A percentile compares a stretch with the other conserved stretches of the same genome.
These are phyloP conservation scores for Nansenia antarctica DNA, from an alignment of 2,113 vertebrate species.

Conservation along the genomic window DNA sequence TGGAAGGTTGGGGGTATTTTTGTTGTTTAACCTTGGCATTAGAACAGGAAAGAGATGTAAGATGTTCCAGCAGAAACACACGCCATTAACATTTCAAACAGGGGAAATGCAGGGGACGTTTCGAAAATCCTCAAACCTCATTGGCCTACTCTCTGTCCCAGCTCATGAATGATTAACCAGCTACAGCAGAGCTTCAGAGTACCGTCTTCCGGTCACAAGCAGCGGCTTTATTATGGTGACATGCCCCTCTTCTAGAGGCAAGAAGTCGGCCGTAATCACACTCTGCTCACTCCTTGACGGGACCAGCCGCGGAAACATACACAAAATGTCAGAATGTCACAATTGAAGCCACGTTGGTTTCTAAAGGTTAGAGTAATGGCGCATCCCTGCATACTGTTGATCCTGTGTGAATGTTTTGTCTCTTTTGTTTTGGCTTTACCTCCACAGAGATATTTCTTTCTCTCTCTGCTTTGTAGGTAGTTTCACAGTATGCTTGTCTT, in stretches of 20 bases:
- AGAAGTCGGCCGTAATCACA: too few species aligned
- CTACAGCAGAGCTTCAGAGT: too few species aligned
- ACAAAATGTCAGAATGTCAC: neutral
- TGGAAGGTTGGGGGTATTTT: slow-evolving; percentile 24
- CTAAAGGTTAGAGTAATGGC: neutral
- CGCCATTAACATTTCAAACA: neutral
- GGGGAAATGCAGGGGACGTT: too few species aligned
- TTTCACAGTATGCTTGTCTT: too few species aligned
- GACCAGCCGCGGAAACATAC: neutral
- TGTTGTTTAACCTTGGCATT: slow-evolving; percentile 23
- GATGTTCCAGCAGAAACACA: neutral
- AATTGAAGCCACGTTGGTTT: neutral
- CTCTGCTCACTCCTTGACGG: neutral
- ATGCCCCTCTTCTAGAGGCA: too few species aligned
- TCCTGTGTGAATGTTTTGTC: slow-evolving; percentile 24
- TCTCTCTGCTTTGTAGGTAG: too few species aligned
- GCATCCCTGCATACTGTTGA: neutral
- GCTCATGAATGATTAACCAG: too few species aligned
- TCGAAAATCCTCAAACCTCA: too few species aligned
- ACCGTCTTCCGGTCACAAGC: too few species aligned
- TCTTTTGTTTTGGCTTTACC: neutral
- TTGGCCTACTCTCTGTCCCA: too few species aligned
- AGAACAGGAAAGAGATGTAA: slow-evolving; percentile 19
- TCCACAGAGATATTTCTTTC: neutral
- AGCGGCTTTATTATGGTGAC: too few species aligned